Evolutionary conservation across 2,888 invertebrate genomes (phyloP), one percentile per base, ranked within the genome.

Genomic region (Oligia latruncula): DNA sequence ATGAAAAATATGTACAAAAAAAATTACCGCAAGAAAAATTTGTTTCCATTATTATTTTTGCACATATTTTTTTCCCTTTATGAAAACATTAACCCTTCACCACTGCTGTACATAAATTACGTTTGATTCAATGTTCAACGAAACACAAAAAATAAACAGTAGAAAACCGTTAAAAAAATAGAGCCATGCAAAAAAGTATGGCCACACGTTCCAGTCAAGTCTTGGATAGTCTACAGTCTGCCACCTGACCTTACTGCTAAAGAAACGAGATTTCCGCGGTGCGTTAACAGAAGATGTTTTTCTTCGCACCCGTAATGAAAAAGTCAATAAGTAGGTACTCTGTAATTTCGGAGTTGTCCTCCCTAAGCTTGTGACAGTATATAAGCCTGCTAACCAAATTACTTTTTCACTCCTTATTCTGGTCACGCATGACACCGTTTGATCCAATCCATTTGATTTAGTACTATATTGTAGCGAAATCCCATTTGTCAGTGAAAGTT

Each of bases 191-290:
- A 77, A 85, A 52, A 43, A n/a, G 2, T 49, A 40, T 20, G 13
- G n/a, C n/a, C 49, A 78, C 67, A 82, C 67, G 71, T 79, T 67
- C 40, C 40, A 62, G 60, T 67, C 29, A 60, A 29, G 29, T 70
- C n/a, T 70, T 79, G 17, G 43, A 8, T 70, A 29, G 29, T 29
- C 35, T 35, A 9, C 46, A 65, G 15, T 46, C 17, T 71, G 68
- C 55, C 49, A 81, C 67, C 62, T 83, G 74, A 86, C 84, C 84
- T 78, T 68, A 49, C 64, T 2, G 17, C 13, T 40, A 66, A 65
- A 40, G 58, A 80, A 80, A 80, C 85, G 74, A 87, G 84, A 85
- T 84, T 80, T 85, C 87, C 85, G 85, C 68, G 35, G 71, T 80
- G n/a, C 15, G 60, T 76, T 43, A 64, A 78, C 52, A 60, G 64